Base-by-base conservation (phyloP, 2,113 vertebrate species). In the Hyaena hyaena region DNA sequence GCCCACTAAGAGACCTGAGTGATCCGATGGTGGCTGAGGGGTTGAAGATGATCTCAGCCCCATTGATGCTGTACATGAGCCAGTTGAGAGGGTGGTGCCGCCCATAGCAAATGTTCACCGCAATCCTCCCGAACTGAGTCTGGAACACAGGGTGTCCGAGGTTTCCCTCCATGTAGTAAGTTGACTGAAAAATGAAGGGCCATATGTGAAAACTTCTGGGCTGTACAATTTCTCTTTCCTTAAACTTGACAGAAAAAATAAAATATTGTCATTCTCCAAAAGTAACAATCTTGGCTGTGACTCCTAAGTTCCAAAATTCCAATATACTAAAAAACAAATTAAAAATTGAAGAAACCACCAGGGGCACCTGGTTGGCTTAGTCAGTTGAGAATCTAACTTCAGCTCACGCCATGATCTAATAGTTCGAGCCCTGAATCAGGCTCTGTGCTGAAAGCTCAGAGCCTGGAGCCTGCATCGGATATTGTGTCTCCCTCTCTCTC, bases 1-100 rank as follows among this genome's bases (percentile, higher is more conserved):
- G 31, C 63, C 93, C 93, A 4, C 4, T 2, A 15, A 74, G 79
- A 65, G 21, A 99, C 99, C 99, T 99, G 97, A 99, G 99, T 0
- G 80, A 93, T 45, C 99, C 99, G 10, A 99, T 99, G 19, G 99
- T 99, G 76, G 99, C 99, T 0, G 99, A 99, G 15, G 99, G 99
- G 98, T 99, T 99, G 89, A 99, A 99, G 98, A 99, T 99, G 98
- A 99, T 99, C 98, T 99, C 99, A 0, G 99, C 99, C 97, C 99
- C 99, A 0, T 99, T 99, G 96, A 99, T 84, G 43, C 99, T 99
- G 81, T 99, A 99, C 99, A 99, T 99, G 50, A 99, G 99, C 99
- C 99, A 99, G 98, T 99, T 99, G 93, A 99, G 99, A 68, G 99
- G 99, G 91, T 99, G 99, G 95, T 99, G 99, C 10, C 99, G 99